Evolutionary conservation across 2,113 vertebrate species (phyloP).

Genomic region (Poicephalus gulielmi): DNA sequence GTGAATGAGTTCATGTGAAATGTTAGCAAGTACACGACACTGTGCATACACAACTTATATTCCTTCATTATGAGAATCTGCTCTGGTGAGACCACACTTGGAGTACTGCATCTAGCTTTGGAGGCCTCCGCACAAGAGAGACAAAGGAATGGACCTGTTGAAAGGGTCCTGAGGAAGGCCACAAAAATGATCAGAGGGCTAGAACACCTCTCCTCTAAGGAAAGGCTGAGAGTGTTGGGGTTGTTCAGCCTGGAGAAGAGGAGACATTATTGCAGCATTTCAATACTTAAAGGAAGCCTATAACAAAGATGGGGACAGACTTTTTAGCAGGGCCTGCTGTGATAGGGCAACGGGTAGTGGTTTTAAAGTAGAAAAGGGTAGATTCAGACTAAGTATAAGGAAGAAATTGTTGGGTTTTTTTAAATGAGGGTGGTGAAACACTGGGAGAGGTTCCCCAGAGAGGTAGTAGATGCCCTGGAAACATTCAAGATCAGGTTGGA

Average conservation of each 20-base stretch:
- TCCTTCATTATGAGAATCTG: not conserved
- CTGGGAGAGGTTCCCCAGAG: not conserved
- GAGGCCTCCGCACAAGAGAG: not conserved
- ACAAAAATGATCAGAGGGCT: not conserved
- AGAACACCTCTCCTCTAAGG: not conserved
- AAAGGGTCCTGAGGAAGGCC: not conserved
- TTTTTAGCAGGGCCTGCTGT: not conserved
- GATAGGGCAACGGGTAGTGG: not conserved
- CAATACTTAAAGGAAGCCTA: not conserved
- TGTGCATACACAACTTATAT: not conserved
- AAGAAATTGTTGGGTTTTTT: not conserved
- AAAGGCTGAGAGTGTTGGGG: not conserved
- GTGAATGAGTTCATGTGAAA: not conserved
- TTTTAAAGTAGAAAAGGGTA: not conserved
- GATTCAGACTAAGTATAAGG: not conserved
- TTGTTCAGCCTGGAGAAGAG: not conserved
- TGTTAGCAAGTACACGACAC: not conserved
- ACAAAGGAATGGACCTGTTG: not conserved
- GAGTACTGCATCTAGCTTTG: not conserved
- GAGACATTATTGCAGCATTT: not conserved
- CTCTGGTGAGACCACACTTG: not conserved
- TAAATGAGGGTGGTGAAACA: not conserved
- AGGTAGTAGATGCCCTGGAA: not conserved
- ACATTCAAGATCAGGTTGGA: not conserved
- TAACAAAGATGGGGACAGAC: not conserved